Conservation (phyloP, 2,113 vertebrate species). For the Morone saxatilis region DNA sequence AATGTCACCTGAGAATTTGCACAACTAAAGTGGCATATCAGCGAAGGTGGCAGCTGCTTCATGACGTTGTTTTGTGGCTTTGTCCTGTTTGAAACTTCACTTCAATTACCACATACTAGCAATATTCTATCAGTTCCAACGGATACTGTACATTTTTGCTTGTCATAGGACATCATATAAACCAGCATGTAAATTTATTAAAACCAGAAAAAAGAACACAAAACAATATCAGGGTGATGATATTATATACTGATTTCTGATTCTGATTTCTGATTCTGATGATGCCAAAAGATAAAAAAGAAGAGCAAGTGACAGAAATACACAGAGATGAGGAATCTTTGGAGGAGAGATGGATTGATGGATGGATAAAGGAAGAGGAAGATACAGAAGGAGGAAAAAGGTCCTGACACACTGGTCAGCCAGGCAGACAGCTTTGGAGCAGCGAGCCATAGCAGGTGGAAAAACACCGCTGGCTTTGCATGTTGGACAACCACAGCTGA, state of each 20-base stretch:
- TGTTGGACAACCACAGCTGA: conserved; percentile 26
- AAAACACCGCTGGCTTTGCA: conserved; percentile 55
- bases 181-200: background rate
- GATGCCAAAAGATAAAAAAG: background rate
- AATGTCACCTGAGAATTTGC: no score
- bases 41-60: no score
- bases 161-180: background rate
- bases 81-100: background rate
- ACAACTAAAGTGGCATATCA: no score
- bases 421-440: conserved; percentile 11
- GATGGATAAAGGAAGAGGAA: background rate
- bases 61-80: background rate
- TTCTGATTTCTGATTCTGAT: no score
- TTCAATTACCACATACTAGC: no score
- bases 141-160: background rate
- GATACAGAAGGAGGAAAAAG: background rate
- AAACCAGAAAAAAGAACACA: background rate
- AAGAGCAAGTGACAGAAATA: background rate
- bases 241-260: no score
- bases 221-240: background rate
- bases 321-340: background rate
- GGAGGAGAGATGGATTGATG: background rate
- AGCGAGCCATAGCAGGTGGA: conserved; percentile 32
- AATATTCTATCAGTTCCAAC: background rate
- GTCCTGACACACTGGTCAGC: conserved; percentile 1